Percentiles rank a stretch among this genome's conserved stretches.
Evolutionary conservation across 2,113 vertebrate species (phyloP).

Genomic region (Hystrix cristata): DNA sequence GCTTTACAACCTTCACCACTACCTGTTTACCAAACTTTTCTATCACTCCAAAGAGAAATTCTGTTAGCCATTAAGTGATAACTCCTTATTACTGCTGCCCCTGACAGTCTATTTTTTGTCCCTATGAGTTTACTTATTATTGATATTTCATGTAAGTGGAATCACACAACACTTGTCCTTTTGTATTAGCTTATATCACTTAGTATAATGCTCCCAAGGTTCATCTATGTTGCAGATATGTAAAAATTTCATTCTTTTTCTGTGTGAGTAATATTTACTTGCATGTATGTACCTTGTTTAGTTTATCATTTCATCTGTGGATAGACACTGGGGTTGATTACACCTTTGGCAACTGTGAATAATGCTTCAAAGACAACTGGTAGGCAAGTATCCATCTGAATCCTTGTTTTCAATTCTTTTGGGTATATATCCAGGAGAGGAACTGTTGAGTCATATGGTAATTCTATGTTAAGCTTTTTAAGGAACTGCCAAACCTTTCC

Average conservation of each 20-base stretch:
- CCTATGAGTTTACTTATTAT: neutral
- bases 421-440: constrained; percentile 49
- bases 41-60: neutral
- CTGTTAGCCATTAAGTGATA: neutral
- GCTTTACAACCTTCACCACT: neutral
- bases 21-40: neutral
- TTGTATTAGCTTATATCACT: neutral
- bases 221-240: neutral
- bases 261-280: neutral
- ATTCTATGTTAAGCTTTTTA: constrained; percentile 64
- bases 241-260: constrained; percentile 2
- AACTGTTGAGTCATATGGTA: constrained; percentile 52
- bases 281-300: neutral
- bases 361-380: constrained; percentile 1
- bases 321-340: neutral
- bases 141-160: neutral
- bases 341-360: constrained; percentile 36
- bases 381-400: neutral
- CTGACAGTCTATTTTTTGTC: neutral
- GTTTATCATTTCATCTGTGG: neutral
- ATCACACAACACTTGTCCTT: neutral
- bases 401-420: constrained; percentile 19
- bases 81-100: neutral
- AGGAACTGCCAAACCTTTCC: constrained; percentile 45
- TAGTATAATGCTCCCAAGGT: neutral